Base-by-base conservation (phyloP, 1,140 invertebrate species). In the Hylaeus anthracinus region DNA sequence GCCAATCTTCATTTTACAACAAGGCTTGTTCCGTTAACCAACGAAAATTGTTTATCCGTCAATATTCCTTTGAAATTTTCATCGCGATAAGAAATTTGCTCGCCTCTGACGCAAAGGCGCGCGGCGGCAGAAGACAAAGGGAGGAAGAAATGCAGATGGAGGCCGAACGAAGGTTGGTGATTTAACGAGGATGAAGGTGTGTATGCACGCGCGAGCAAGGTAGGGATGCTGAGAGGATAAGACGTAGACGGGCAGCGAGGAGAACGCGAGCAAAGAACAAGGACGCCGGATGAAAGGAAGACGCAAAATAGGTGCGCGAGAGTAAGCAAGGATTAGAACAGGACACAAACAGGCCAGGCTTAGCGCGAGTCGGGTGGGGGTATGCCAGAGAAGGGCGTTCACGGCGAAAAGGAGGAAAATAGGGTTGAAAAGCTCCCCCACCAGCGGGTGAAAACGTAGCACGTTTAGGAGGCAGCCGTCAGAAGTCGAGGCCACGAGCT, bases 401-500 rank as follows among this genome's bases (percentile, higher is more conserved):
- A 80, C 79, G 39, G 56, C 55, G 73, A 82, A 83, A 75, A 81
- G 75, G 82, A 83, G 78, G 77, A 81, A 86, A 83, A 81, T 66
- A 74, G 79, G 73, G 41, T 15, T 81, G 81, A 79, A 81, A 83
- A 81, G 66, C 78, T 73, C 71, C 78, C 51, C 81, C 78, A 66
- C 78, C 60, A 75, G 9, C 37, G 53, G 64, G 67, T 26, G 78
- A 85, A 81, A 84, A 86, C 79, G 82, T 84, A 65, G 79, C 75
- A 65, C 75, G 79, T 84, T 75, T 56, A 66, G 71, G 72, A 86
- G 69, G 73, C 80, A 72, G 39, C 53, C 71, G 60, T 84, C 70
- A 69, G 61, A 26, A 76, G 72, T 80, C 73, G 71, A 63, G 75
- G 66, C 80, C 55, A 51, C 69, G 67, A 76, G 74, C 67, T 84